A percentile compares a stretch with the other conserved stretches of the same genome.
Evolutionary conservation across 2,888 invertebrate genomes (phyloP).

Genomic region (Holacanthella duospinosa): DNA sequence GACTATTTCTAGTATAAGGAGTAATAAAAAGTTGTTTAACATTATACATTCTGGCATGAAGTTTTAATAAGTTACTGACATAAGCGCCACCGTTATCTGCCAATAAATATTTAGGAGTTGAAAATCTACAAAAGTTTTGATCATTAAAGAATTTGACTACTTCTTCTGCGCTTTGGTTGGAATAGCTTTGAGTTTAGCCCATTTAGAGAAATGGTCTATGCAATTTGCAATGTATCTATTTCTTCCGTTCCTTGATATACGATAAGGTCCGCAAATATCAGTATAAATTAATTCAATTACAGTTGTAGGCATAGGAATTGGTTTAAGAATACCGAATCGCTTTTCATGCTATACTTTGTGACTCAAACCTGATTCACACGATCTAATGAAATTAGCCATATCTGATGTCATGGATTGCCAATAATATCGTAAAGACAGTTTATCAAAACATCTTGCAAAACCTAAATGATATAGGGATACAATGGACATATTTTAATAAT

Average conservation of each 20-base stretch:
- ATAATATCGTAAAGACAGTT: neutral
- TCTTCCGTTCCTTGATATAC: neutral
- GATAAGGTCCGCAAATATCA: neutral
- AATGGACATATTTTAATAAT: neutral
- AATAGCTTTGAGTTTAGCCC: neutral
- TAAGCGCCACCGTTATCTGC: neutral
- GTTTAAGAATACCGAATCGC: neutral
- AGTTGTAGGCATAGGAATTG: neutral
- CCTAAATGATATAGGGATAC: neutral
- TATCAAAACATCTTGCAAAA: neutral
- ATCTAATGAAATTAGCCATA: neutral
- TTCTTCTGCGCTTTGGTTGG: neutral
- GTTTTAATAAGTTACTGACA: neutral
- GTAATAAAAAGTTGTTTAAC: neutral
- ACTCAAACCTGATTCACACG: neutral
- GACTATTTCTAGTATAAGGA: neutral
- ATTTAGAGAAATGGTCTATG: slow-evolving; percentile 1
- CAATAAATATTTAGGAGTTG: slow-evolving; percentile 1
- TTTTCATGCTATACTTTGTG: neutral
- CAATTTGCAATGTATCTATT: neutral
- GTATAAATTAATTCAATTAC: neutral
- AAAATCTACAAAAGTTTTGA: neutral
- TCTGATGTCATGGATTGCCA: neutral
- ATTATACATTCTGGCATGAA: neutral
- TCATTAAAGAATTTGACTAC: neutral